Base-by-base conservation (phyloP, 30 jellyfish, hydroid and myxozoan genomes). In the Catostylus mosaicus region DNA sequence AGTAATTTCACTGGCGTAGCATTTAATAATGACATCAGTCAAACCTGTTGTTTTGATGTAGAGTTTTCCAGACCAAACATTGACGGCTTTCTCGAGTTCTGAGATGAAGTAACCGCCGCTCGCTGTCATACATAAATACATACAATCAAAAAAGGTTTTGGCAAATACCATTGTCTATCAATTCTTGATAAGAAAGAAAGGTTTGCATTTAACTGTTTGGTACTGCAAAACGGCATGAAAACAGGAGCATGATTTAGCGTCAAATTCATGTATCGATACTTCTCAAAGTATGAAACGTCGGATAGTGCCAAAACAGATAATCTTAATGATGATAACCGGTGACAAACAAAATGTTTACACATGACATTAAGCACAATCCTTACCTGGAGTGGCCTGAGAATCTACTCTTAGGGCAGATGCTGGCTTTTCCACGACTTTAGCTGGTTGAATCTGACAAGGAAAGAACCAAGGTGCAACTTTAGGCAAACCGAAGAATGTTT, bases 51-150 rank as follows among this genome's bases (percentile, higher is more conserved):
- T 35, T 29, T 72, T 72, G 52, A 40, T 50, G 56, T 23, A 72
- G 32, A 72, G 83, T 70, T 72, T 72, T 11, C 83, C 83, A 35
- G 69, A 9, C 83, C 83, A 72, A 19, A 72, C 70, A 6, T 29
- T 52, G 11, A 22, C 47, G 5, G 83, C 64, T 14, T 26, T 72
- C 50, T 72, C 83, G 12, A 72, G 35, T 27, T 72, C 52, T 4
- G 46, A 30, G 19, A 12, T 30, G 52, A 30, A 64, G 7, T 19
- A 22, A 7, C 6, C 1, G 11, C 23, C 29, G 52, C 24, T 33
- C 77, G 5, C 9, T 2, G 26, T 26, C 30, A 3, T 19, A 16
- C 6, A 24, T 10, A 31, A 64, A 30, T 22, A 3, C 12, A 2
- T 61, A 20, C 22, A 61, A 16, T 2, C 4, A 38, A 5, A 56